Evolutionary conservation across 2,888 invertebrate species (phyloP).

Genomic region (Ophion ellenae): DNA sequence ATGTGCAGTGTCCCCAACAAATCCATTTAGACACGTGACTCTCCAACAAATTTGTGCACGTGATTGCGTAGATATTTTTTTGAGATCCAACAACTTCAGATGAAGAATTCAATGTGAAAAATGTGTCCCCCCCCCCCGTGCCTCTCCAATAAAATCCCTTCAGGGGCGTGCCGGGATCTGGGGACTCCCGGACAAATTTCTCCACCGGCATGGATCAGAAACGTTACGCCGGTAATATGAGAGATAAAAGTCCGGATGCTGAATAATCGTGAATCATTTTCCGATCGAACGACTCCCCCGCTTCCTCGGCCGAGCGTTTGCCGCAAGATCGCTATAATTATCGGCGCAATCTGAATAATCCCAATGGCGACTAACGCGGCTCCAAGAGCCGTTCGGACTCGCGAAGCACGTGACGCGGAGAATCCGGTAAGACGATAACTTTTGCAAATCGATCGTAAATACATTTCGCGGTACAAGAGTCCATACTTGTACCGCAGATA

Average conservation of each 20-base stretch:
- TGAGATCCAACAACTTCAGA: too few species aligned
- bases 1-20: neutral
- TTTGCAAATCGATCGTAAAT: neutral
- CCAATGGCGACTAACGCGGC: neutral
- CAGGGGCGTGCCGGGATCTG: neutral
- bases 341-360: neutral
- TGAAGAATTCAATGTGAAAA: neutral
- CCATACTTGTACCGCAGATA: neutral
- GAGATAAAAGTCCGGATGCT: neutral
- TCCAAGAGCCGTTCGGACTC: too few species aligned
- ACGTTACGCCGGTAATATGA: neutral
- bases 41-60: neutral
- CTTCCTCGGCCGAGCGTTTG: neutral
- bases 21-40: neutral
- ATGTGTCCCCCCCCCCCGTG: neutral
- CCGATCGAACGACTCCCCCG: neutral
- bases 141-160: neutral
- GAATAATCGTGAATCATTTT: neutral
- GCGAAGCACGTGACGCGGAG: neutral
- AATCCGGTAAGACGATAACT: neutral
- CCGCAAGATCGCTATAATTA: neutral
- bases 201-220: neutral
- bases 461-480: neutral
- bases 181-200: neutral
- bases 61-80: too few species aligned